Percentiles rank a stretch among this genome's conserved stretches.
phyloP scores from a whole-genome alignment of 2,888 invertebrate genomes.

The Eudasyphora cyanicolor region DNA sequence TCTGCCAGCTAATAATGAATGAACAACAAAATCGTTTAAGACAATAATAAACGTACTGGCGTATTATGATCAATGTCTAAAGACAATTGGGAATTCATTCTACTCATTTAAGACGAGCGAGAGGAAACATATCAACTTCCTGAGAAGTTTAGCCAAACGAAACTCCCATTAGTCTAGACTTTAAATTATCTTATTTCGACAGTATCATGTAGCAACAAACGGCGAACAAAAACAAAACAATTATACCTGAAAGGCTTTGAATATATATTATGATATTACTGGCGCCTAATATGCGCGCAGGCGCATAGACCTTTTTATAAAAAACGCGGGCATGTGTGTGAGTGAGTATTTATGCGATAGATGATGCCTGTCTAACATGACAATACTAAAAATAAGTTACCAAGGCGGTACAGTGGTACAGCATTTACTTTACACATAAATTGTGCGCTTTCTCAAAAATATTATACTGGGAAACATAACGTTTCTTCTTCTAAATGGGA shows the following conservation, averaged over 20 bases:
- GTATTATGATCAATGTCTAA: neutral
- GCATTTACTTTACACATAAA: too few relatives aligned
- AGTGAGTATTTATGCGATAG: neutral
- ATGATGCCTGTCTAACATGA: constrained; percentile 5
- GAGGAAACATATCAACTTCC: neutral
- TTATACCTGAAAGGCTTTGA: constrained; percentile 24
- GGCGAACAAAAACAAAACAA: constrained; percentile 5
- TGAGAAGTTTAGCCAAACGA: constrained; percentile 27
- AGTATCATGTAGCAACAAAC: constrained; percentile 45
- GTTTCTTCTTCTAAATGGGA: too few relatives aligned
- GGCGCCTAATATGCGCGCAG: constrained; percentile 51
- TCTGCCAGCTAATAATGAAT: constrained; percentile 84
- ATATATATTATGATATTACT: constrained; percentile 35
- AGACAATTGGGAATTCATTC: constrained; percentile 35
- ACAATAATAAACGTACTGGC: too few relatives aligned
- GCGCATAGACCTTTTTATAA: too few relatives aligned
- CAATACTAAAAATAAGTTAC: constrained; percentile 1
- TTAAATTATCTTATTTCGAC: constrained; percentile 58
- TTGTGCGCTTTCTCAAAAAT: too few relatives aligned
- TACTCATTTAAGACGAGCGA: constrained; percentile 1
- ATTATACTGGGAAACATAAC: too few relatives aligned
- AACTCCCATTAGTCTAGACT: constrained; percentile 57
- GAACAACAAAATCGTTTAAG: constrained; percentile 21
- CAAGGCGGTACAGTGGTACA: neutral
- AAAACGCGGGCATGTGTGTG: neutral